Base-by-base conservation (phyloP, 2,113 vertebrate species). In the Elanoides forficatus region DNA sequence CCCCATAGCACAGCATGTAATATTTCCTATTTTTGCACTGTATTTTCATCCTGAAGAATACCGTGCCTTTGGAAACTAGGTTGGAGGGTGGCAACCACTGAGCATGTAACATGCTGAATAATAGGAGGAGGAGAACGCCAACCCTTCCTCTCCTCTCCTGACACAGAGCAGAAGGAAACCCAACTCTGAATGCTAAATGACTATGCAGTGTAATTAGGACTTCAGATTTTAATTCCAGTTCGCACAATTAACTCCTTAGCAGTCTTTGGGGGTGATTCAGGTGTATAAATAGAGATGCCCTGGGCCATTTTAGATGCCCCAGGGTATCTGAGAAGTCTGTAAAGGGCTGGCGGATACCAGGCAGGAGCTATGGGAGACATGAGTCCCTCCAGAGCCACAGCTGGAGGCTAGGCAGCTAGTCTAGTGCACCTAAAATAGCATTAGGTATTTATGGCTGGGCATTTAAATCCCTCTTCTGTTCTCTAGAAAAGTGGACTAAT, bases 1-100 rank as follows among this genome's bases (percentile, higher is more conserved):
- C 36, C 42, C 32, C 1, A 0, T 1, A 18, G 21, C 1, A 3
- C 32, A 27, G 42, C 42, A 42, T 1, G 10, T 6, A 56, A 5
- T 13, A 26, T 65, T 82, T 65, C 47, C 73, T 48, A 67, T 47
- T 90, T 95, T 67, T 80, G 58, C 17, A 2, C 10, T n/a, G 26
- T 20, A 12, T 48, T 88, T 95, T 34, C 70, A 36, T 40, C 16
- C 66, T 27, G 8, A 67, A 87, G 40, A 71, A 82, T 22, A 47
- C 26, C 0, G 0, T 50, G 29, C 56, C 58, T 89, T 42, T 79
- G 62, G 40, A 86, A 91, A 68, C 36, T 27, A 53, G 60, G 71
- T 10, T 86, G 76, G 88, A 50, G 22, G 58, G 55, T 0, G 6
- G 70, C 43, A 82, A 74, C 56, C 56, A n/a, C 29, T 0, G 18